These are phyloP conservation scores for Cosmia pyralina DNA, from an alignment of 2,888 invertebrate species.

Conservation along the genomic window DNA sequence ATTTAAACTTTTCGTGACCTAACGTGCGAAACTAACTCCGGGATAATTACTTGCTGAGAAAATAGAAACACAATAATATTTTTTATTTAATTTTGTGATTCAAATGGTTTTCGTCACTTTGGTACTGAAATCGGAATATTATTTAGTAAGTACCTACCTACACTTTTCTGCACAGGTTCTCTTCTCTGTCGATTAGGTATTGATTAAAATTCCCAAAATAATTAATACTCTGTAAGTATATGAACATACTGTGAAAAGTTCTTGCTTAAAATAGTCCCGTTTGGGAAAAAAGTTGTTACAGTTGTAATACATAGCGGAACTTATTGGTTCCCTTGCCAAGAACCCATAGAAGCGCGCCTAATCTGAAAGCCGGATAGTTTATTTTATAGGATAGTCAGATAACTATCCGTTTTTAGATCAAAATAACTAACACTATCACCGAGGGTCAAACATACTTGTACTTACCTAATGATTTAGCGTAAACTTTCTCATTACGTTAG, in stretches of 20 bases:
- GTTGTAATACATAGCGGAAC: background rate
- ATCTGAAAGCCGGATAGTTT: slow-evolving; percentile 5
- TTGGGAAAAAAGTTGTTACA: background rate
- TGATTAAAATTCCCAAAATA: too few species aligned
- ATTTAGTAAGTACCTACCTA: too few species aligned
- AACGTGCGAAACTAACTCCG: background rate
- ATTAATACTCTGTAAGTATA: too few species aligned
- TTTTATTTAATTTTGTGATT: background rate
- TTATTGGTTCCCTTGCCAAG: slow-evolving; percentile 19
- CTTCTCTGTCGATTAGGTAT: background rate
- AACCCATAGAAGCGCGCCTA: slow-evolving; percentile 30
- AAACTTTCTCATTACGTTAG: slow-evolving; percentile 41
- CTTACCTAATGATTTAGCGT: slow-evolving; percentile 9
- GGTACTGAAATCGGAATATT: background rate
- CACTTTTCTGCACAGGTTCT: too few species aligned
- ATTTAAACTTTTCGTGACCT: slow-evolving; percentile 10
- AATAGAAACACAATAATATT: background rate
- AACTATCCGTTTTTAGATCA: background rate
- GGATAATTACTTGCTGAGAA: background rate
- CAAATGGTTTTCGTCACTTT: background rate
- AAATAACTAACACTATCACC: slow-evolving; percentile 1
- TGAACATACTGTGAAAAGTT: background rate
- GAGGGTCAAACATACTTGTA: slow-evolving; percentile 9
- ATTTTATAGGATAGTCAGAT: slow-evolving; percentile 4
- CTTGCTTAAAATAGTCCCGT: background rate